Evolutionary conservation across 2,888 invertebrate genomes (phyloP), one percentile per base, ranked within the genome.

Genomic region (Orthosia gothica): DNA sequence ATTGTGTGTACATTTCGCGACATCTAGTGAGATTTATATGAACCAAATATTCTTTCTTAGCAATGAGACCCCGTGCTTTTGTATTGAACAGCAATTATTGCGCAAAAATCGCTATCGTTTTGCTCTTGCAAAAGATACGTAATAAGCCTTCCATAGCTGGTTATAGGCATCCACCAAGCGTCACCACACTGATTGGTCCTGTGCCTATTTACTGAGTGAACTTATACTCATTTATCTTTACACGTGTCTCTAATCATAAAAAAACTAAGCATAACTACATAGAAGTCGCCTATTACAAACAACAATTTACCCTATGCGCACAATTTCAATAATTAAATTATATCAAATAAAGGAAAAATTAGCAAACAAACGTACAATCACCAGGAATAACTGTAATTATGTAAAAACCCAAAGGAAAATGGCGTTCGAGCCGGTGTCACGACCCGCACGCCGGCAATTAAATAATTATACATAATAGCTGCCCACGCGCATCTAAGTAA

Each of bases 391-490:
- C 68, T 75, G 68, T 79, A 86, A 80, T 84, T 83, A 74, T 75
- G 80, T 85, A 88, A 86, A 85, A 88, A 84, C 85, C 86, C 83
- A 70, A 74, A 85, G 87, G 84, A 85, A 87, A 87, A 87, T 82
- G 70, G 66, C 79, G 70, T 71, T 73, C 74, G 73, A 84, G 82
- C 76, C 79, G 87, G 81, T 89, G 89, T 90, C 90, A 87, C 89
- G 88, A 90, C 88, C 88, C 82, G 79, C 77, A 79, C 79, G 68
- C 62, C 75, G 74, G 86, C 88, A 88, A 92, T 92, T 92, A 91
- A 92, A 92, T 92, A 91, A 92, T 92, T 90, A 91, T 83, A 77
- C 83, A 83, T 88, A 91, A 92, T 90, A 81, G 83, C 74, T 87
- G 86, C 89, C 83, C 83, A 88, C 87, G 88, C 88, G 87, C 88